These are phyloP conservation scores for Trachops cirrhosus DNA, from an alignment of 2,797 vertebrate genomes.

Conservation along the genomic window DNA sequence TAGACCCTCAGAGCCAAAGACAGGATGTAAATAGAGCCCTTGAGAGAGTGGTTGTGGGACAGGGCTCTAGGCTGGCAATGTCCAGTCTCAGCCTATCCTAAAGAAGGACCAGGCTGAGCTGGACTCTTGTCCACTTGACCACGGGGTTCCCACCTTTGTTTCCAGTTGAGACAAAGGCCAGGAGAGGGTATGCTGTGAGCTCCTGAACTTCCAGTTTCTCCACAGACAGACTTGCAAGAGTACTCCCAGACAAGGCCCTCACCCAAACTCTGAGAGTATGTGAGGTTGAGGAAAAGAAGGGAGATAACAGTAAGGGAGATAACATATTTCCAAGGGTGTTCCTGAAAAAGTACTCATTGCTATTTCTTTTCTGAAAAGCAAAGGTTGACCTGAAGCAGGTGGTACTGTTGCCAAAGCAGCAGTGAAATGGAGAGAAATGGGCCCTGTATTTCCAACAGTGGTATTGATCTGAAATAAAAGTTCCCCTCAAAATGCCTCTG, in stretches of 20 bases:
- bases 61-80: not conserved
- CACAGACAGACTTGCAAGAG: not conserved
- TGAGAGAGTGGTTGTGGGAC: not conserved
- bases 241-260: not conserved
- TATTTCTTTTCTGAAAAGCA: slow-evolving; percentile 12
- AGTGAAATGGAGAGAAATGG: not conserved
- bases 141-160: not conserved
- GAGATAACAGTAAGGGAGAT: not conserved
- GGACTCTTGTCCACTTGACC: not conserved
- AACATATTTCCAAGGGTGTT: not conserved
- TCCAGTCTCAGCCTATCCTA: not conserved
- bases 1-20: not conserved
- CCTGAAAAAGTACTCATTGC: not conserved
- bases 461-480: slow-evolving; percentile 32
- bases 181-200: not conserved
- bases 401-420: not conserved
- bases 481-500: slow-evolving; percentile 6
- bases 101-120: not conserved
- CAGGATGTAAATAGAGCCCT: not conserved
- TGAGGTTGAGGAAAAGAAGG: not conserved
- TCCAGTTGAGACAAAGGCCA: not conserved
- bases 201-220: not conserved
- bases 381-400: not conserved
- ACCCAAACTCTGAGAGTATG: not conserved
- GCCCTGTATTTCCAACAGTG: not conserved